These are phyloP conservation scores for Leptopilina drosophilae DNA, from an alignment of 2,888 invertebrate species.

Conservation along the genomic window DNA sequence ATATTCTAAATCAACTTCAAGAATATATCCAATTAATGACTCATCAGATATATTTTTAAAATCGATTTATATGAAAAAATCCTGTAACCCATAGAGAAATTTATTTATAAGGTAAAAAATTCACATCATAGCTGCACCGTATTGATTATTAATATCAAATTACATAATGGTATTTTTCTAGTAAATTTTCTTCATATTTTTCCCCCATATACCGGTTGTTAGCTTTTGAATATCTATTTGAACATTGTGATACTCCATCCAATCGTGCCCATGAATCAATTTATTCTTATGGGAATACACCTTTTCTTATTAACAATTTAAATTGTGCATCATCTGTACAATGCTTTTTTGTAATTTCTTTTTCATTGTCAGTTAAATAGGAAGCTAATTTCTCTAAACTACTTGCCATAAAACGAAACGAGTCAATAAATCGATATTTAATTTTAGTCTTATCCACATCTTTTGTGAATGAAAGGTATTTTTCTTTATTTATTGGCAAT, in stretches of 20 bases:
- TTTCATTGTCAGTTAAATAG: too few relatives aligned
- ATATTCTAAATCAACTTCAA: slow-evolving; percentile 5
- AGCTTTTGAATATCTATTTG: neutral
- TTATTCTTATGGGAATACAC: too few relatives aligned
- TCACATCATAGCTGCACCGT: slow-evolving; percentile 14
- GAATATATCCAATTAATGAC: neutral
- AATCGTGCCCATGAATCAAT: too few relatives aligned
- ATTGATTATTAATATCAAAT: neutral
- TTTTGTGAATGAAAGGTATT: too few relatives aligned
- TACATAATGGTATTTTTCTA: neutral
- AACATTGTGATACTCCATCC: neutral
- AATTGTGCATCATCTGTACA: too few relatives aligned
- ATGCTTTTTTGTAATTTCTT: too few relatives aligned
- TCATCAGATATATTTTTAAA: neutral
- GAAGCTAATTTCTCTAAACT: too few relatives aligned
- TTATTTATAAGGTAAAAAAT: slow-evolving; percentile 3
- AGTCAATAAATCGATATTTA: too few relatives aligned
- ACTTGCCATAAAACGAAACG: too few relatives aligned
- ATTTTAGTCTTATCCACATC: too few relatives aligned
- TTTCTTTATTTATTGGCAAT: neutral
- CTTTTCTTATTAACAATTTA: too few relatives aligned
- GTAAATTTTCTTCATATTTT: neutral
- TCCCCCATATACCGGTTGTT: neutral
- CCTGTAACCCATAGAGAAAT: neutral
- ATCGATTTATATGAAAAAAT: slow-evolving; percentile 1